Conservation (phyloP, 1,140 invertebrate genomes). For the Centruroides vittatus region DNA sequence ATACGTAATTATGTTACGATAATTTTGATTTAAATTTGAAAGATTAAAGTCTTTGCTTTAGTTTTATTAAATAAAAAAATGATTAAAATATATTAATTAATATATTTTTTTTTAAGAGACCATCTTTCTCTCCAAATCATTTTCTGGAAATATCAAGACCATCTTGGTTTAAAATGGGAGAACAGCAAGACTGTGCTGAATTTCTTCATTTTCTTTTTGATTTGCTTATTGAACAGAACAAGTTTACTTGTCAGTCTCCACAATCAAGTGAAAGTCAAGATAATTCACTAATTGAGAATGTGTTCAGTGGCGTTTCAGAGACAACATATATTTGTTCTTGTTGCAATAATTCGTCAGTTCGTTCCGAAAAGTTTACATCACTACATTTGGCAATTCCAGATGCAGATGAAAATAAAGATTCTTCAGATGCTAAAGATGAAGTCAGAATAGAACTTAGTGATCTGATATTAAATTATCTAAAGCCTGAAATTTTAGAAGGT, state of each 20-base stretch:
- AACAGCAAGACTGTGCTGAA: slow-evolving; percentile 77
- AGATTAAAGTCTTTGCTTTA: too few relatives aligned
- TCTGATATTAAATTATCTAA: slow-evolving; percentile 40
- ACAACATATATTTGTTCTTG: neutral
- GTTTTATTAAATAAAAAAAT: too few relatives aligned
- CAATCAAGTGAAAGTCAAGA: neutral
- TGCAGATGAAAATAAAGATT: too few relatives aligned
- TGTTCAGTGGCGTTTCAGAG: too few relatives aligned
- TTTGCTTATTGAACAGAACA: slow-evolving; percentile 51
- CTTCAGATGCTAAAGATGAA: slow-evolving; percentile 35
- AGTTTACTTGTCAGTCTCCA: neutral
- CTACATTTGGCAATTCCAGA: too few relatives aligned
- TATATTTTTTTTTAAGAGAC: slow-evolving; percentile 21
- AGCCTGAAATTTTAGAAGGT: slow-evolving; percentile 55
- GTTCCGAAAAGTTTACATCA: slow-evolving; percentile 15
- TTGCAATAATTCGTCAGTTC: neutral
- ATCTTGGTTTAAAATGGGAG: slow-evolving; percentile 52
- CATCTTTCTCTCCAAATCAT: slow-evolving; percentile 45
- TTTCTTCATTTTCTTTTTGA: slow-evolving; percentile 60
- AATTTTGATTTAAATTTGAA: too few relatives aligned
- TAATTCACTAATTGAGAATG: neutral
- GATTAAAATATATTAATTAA: neutral
- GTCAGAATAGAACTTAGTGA: slow-evolving; percentile 42
- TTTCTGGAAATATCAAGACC: slow-evolving; percentile 51
- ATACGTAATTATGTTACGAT: too few relatives aligned